A percentile compares a stretch with the other conserved stretches of the same genome.
These are phyloP conservation scores for Xylota segnis DNA, from an alignment of 2,888 invertebrate species.

Conservation along the genomic window DNA sequence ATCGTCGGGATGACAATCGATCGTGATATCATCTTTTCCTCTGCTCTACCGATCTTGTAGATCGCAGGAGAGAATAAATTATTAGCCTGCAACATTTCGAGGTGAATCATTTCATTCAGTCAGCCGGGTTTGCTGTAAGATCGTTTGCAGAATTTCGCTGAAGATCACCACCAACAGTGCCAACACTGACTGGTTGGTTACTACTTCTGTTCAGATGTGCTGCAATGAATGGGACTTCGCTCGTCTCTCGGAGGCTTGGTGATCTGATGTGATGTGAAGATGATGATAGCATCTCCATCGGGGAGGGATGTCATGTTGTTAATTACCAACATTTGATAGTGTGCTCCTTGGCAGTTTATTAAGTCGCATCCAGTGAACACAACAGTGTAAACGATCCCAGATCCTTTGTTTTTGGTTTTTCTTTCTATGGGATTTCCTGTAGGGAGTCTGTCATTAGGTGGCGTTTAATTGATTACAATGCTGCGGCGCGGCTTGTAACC, in stretches of 20 bases:
- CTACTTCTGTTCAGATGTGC: conserved; percentile 55
- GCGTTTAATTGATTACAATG: conserved; percentile 60
- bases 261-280: conserved; percentile 33
- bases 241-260: conserved; percentile 34
- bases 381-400: conserved; percentile 48
- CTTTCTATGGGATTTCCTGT: conserved; percentile 38
- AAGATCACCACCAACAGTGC: conserved; percentile 55
- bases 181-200: conserved; percentile 8
- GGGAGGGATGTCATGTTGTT: conserved; percentile 72
- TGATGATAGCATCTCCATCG: conserved; percentile 63
- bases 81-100: conserved; percentile 38
- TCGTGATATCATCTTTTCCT: conserved; percentile 56
- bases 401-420: conserved; percentile 59
- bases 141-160: conserved; percentile 43
- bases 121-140: conserved; percentile 46
- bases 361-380: conserved; percentile 41
- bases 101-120: conserved; percentile 58
- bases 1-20: conserved; percentile 57
- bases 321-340: conserved; percentile 71
- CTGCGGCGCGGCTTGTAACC: conserved; percentile 23
- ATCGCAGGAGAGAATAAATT: conserved; percentile 51
- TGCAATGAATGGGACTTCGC: conserved; percentile 53
- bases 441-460: conserved; percentile 47
- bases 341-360: conserved; percentile 44
- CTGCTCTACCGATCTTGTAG: conserved; percentile 39